These are phyloP conservation scores for Vulpes lagopus DNA, from an alignment of 2,113 vertebrate species.

Conservation along the genomic window DNA sequence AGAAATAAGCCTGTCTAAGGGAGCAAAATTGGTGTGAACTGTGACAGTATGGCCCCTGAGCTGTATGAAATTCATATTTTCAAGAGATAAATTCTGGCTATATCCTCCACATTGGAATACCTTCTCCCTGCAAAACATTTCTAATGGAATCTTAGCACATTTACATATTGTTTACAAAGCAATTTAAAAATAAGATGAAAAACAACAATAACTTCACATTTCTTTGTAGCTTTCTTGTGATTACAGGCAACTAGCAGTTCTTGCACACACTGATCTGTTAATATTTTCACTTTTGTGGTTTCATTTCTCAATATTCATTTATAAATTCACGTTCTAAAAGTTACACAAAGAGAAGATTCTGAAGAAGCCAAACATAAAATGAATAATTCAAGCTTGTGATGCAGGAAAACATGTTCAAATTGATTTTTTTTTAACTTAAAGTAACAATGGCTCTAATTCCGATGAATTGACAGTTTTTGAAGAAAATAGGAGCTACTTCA, in stretches of 20 bases:
- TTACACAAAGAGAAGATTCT: slow-evolving; percentile 52
- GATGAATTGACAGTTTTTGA: slow-evolving; percentile 18
- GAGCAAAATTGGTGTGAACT: slow-evolving; percentile 41
- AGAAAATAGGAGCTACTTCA: background rate
- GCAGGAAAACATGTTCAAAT: slow-evolving; percentile 65
- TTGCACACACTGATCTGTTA: slow-evolving; percentile 45
- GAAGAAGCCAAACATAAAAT: slow-evolving; percentile 73
- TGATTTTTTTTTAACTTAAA: slow-evolving; percentile 38
- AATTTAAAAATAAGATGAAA: slow-evolving; percentile 54
- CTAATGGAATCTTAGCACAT: slow-evolving; percentile 44
- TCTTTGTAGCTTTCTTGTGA: slow-evolving; percentile 27
- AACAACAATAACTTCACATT: background rate
- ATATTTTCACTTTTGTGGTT: slow-evolving; percentile 72
- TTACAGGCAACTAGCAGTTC: slow-evolving; percentile 3
- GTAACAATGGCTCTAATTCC: slow-evolving; percentile 16
- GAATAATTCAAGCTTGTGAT: slow-evolving; percentile 55
- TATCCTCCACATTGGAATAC: background rate
- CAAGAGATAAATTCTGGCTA: slow-evolving; percentile 33
- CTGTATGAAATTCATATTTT: slow-evolving; percentile 51
- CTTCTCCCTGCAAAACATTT: slow-evolving; percentile 13
- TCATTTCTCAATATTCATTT: slow-evolving; percentile 61
- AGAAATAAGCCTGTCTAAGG: slow-evolving; percentile 56
- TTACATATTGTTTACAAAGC: slow-evolving; percentile 52
- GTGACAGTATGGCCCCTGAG: slow-evolving; percentile 50
- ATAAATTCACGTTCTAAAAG: slow-evolving; percentile 74